These are phyloP conservation scores for Phrynocephalus vlangalii DNA, from an alignment of 2,797 vertebrate genomes.

Conservation along the genomic window DNA sequence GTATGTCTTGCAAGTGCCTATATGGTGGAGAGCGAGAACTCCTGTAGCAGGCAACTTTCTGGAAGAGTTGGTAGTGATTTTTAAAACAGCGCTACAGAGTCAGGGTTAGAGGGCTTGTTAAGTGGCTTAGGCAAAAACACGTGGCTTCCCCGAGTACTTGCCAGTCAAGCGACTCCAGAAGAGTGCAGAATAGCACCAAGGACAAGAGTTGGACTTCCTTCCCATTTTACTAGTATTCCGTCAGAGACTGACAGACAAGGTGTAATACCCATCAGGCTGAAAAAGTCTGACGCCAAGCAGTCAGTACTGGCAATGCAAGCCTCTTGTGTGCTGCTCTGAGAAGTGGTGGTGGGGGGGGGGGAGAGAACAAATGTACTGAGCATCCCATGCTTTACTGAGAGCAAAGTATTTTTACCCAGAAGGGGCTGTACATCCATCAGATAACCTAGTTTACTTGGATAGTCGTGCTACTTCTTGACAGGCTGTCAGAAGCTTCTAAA, in stretches of 20 bases:
- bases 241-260: neutral
- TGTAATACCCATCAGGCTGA: neutral
- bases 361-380: no score
- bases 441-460: neutral
- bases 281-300: neutral
- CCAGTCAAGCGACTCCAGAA: neutral
- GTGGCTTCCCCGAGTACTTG: neutral
- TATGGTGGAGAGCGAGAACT: neutral
- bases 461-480: neutral
- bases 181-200: neutral
- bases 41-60: neutral
- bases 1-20: neutral
- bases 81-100: neutral
- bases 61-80: neutral
- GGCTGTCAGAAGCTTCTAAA: neutral
- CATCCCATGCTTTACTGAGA: neutral
- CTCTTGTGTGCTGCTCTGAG: neutral
- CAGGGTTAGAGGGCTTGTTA: neutral
- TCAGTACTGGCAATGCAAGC: neutral
- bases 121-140: neutral
- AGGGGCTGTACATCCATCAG: neutral
- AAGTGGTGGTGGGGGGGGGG: neutral
- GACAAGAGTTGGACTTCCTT: neutral
- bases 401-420: neutral
- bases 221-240: neutral